Percentiles rank a stretch among this genome's conserved stretches.
These are phyloP conservation scores for Andrena fulva DNA, from an alignment of 2,888 invertebrate genomes.

Conservation along the genomic window DNA sequence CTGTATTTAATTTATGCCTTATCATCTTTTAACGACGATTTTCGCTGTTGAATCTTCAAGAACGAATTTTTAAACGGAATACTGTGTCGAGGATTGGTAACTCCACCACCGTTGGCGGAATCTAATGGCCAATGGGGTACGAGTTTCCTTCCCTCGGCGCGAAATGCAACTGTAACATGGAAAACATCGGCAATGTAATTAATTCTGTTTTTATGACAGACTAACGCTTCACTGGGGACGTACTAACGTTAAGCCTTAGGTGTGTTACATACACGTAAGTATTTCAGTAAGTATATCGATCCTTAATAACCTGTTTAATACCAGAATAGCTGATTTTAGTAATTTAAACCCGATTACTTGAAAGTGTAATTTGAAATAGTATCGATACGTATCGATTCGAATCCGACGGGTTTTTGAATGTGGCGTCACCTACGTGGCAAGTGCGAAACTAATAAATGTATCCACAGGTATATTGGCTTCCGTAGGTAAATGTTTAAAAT, in stretches of 20 bases:
- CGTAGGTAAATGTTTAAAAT: no score
- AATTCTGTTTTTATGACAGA: constrained; percentile 2
- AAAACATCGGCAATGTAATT: not conserved
- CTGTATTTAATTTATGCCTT: not conserved
- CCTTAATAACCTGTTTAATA: not conserved
- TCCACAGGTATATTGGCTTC: no score
- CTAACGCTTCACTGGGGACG: constrained; percentile 1
- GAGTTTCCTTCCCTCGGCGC: constrained; percentile 90
- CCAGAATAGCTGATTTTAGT: not conserved
- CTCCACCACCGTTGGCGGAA: constrained; percentile 94
- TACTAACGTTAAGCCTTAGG: not conserved
- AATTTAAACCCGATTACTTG: not conserved
- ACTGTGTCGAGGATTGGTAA: constrained; percentile 89
- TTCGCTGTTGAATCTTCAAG: not conserved
- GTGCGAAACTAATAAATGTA: not conserved
- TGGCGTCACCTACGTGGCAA: constrained; percentile 19
- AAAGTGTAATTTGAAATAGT: not conserved
- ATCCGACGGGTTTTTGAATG: not conserved
- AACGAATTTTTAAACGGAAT: constrained; percentile 33
- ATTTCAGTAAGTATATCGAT: constrained; percentile 41
- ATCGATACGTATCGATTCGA: not conserved
- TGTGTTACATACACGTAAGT: constrained; percentile 14
- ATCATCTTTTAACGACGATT: not conserved
- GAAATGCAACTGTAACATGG: constrained; percentile 37
- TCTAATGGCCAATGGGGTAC: constrained; percentile 90